Evolutionary conservation across 2,113 vertebrate species (phyloP).

Genomic region (Cyanoramphus novaezelandiae): DNA sequence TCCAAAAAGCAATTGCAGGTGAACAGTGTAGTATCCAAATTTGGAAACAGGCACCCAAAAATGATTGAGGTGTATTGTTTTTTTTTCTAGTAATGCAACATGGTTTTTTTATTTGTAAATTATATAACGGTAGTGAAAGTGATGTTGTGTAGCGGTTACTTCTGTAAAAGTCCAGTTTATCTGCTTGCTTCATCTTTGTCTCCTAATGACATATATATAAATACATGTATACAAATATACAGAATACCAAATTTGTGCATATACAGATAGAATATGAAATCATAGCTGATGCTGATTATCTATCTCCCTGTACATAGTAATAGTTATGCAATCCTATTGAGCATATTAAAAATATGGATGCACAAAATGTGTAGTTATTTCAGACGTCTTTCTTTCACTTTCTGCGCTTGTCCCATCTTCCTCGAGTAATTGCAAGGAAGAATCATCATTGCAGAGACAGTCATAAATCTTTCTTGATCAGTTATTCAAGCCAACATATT

Average conservation of each 20-base stretch:
- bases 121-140: neutral
- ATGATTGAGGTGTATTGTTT: rapidly evolving
- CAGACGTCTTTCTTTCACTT: neutral
- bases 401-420: neutral
- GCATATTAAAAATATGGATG: neutral
- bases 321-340: neutral
- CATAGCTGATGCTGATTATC: neutral
- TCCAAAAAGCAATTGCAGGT: neutral
- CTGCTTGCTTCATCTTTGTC: neutral
- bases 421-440: neutral
- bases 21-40: neutral
- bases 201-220: neutral
- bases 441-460: neutral
- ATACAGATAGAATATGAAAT: neutral
- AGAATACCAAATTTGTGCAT: neutral
- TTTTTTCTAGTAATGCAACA: neutral
- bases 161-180: neutral
- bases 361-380: neutral
- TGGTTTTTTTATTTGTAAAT: rapidly evolving
- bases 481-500: neutral
- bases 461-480: neutral
- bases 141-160: neutral
- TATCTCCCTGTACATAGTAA: neutral
- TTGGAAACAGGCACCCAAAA: neutral
- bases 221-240: neutral